Evolutionary conservation across 2,797 vertebrate species (phyloP).

Genomic region (Jordanella pulchra): DNA sequence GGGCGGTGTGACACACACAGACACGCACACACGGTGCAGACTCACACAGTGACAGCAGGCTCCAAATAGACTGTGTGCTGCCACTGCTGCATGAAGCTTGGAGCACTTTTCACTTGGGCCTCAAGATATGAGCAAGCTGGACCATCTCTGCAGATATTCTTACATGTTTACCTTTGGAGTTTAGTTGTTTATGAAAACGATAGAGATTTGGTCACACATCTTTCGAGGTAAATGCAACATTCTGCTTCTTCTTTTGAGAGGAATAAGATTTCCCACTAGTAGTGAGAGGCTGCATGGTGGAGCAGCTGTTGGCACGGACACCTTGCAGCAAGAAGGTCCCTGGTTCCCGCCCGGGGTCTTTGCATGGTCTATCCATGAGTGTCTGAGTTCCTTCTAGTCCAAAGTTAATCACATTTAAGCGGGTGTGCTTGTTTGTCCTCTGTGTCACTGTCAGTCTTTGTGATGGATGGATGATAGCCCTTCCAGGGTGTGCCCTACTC

Average conservation of each 20-base stretch:
- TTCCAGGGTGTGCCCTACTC: no score
- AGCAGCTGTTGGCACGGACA: not conserved
- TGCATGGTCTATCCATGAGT: not conserved
- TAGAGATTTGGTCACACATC: not conserved
- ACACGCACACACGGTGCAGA: conserved; percentile 23
- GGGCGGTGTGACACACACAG: conserved; percentile 58
- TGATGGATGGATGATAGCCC: no score
- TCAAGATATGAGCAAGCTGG: not conserved
- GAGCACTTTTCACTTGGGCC: conserved; percentile 34
- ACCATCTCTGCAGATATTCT: not conserved
- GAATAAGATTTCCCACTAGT: not conserved
- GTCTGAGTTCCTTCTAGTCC: not conserved
- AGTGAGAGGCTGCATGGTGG: not conserved
- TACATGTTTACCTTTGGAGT: not conserved
- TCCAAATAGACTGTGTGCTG: conserved; percentile 55
- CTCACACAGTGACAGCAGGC: conserved; percentile 37
- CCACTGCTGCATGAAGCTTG: conserved; percentile 43
- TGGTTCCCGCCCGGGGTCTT: not conserved
- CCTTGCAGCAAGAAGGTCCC: not conserved
- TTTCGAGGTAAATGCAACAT: not conserved
- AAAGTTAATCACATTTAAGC: not conserved
- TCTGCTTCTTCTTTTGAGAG: not conserved
- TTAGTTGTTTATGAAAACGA: no score
- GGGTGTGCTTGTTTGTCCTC: not conserved
- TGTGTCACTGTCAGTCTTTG: no score